These are phyloP conservation scores for Phalloptychus januarius DNA, from an alignment of 2,797 vertebrate genomes.

Conservation along the genomic window DNA sequence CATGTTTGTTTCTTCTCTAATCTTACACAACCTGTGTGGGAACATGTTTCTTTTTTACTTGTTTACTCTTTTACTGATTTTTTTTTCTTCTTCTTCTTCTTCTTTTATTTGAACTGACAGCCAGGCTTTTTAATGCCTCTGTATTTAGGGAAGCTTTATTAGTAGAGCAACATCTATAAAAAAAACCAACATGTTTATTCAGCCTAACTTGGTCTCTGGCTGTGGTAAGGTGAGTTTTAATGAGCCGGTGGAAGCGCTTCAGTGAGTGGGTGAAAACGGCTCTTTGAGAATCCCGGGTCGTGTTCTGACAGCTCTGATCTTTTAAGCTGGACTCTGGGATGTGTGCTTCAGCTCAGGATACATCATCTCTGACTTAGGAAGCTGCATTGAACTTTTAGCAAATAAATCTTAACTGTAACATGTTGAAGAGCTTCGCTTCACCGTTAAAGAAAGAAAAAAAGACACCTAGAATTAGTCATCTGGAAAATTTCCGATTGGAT, in stretches of 20 bases:
- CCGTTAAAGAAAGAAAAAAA: conserved; percentile 9
- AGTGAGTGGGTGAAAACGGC: background rate
- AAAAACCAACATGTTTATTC: background rate
- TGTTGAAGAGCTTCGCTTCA: background rate
- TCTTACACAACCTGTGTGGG: background rate
- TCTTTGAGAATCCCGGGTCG: background rate
- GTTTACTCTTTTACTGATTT: background rate
- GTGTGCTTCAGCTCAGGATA: background rate
- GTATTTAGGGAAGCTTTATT: background rate
- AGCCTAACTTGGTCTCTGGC: background rate
- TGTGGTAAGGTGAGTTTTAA: background rate
- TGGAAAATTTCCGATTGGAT: background rate
- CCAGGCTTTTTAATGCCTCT: background rate
- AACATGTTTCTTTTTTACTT: background rate
- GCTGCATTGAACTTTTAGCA: background rate
- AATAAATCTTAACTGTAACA: background rate
- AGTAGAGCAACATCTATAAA: background rate
- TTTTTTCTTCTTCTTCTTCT: background rate
- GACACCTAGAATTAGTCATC: background rate
- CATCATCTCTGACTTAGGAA: conserved; percentile 6
- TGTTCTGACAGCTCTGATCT: background rate
- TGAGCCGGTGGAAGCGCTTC: background rate
- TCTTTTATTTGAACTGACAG: background rate
- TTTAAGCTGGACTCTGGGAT: conserved; percentile 1
- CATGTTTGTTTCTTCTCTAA: background rate